Percentiles rank a stretch among this genome's conserved stretches.
Evolutionary conservation across 2,113 vertebrate species (phyloP).

Genomic region (Saimiri boliviensis): DNA sequence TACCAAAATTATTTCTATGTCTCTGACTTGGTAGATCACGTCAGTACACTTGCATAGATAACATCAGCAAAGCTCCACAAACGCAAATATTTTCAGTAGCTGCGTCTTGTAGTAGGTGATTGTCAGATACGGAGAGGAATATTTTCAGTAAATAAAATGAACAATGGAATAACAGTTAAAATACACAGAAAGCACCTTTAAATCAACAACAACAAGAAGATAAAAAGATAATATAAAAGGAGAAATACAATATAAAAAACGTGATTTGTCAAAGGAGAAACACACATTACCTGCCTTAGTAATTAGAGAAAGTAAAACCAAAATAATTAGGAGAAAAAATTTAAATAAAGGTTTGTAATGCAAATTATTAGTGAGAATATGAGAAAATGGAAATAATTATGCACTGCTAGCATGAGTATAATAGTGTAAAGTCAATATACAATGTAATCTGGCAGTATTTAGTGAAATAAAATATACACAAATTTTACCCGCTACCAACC

Average conservation of each 20-base stretch:
- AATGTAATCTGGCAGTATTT: not conserved
- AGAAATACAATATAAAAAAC: not conserved
- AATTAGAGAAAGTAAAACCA: conserved; percentile 22
- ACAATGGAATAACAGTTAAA: not conserved
- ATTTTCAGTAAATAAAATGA: not conserved
- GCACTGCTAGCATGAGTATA: not conserved
- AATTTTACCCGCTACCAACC: not conserved
- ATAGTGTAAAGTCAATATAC: not conserved
- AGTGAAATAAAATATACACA: not conserved
- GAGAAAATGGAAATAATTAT: not conserved
- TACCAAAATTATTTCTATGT: not conserved
- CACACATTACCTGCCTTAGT: not conserved
- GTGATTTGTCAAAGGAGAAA: not conserved
- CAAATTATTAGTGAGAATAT: not conserved
- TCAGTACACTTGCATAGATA: not conserved
- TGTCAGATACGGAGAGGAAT: not conserved
- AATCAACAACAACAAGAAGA: not conserved
- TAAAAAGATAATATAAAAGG: not conserved
- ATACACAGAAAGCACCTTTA: not conserved
- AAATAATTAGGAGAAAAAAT: not conserved
- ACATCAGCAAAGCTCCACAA: not conserved
- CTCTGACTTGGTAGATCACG: not conserved
- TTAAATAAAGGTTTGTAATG: not conserved
- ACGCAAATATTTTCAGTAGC: not conserved
- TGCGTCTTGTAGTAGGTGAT: not conserved